Conservation (phyloP, 35 echinoderm and acorn worm genomes). For the Eucidaris tribuloides region DNA sequence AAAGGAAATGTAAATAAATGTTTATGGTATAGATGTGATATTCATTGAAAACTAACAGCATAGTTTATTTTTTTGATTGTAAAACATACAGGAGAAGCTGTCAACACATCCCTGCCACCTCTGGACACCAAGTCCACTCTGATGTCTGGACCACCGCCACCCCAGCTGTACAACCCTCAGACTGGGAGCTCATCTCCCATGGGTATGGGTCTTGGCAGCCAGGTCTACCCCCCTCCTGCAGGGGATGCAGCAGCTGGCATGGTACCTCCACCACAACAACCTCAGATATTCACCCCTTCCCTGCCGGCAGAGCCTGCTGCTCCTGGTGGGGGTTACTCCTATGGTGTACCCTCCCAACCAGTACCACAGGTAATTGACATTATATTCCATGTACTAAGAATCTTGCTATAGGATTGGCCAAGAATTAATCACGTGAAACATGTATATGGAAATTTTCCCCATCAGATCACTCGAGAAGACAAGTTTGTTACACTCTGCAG, state of each 20-base stretch:
- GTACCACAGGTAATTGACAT: neutral
- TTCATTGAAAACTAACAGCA: too few species aligned
- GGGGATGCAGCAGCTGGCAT: neutral
- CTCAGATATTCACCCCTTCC: conserved; percentile 11
- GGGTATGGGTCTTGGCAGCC: neutral
- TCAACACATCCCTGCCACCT: neutral
- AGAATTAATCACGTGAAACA: too few species aligned
- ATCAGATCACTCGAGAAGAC: too few species aligned
- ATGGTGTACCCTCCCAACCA: neutral
- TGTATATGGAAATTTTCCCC: too few species aligned
- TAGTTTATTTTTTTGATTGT: too few species aligned
- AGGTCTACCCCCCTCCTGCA: neutral
- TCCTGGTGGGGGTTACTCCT: neutral
- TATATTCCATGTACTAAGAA: too few species aligned
- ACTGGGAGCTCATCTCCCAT: too few species aligned
- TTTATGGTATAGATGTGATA: too few species aligned
- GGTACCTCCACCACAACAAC: neutral
- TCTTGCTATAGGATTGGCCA: too few species aligned
- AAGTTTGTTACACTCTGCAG: too few species aligned
- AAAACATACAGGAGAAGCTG: neutral
- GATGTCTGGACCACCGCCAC: neutral
- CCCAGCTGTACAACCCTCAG: neutral
- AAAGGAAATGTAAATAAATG: too few species aligned
- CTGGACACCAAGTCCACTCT: neutral
- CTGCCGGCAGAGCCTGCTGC: neutral